Conservation (phyloP, 2,113 vertebrate species). For the Percina caprodes region DNA sequence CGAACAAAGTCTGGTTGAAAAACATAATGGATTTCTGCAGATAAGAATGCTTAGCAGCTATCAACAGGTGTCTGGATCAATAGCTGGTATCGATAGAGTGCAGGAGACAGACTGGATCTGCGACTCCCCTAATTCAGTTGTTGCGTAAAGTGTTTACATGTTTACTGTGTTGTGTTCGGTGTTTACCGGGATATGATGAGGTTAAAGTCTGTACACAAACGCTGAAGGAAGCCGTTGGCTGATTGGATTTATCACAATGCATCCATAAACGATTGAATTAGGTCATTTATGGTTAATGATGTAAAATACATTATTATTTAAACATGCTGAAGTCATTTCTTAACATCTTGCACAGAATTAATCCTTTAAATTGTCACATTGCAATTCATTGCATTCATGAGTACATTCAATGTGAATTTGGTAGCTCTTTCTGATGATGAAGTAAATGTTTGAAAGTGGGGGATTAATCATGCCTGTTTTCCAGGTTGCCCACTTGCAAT, state of each 20-base stretch:
- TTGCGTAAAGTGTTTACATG: conserved; percentile 27
- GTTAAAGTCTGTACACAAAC: not conserved
- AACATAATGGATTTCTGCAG: conserved; percentile 32
- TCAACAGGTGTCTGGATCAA: conserved; percentile 29
- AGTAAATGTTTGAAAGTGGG: conserved; percentile 2
- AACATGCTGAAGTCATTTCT: not conserved
- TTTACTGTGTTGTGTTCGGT: not conserved
- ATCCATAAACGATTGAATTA: not conserved
- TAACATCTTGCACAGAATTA: not conserved
- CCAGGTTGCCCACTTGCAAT: conserved; percentile 9
- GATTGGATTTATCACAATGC: not conserved
- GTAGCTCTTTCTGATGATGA: not conserved
- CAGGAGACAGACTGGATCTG: not conserved
- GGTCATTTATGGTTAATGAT: not conserved
- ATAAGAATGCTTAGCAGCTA: conserved; percentile 22
- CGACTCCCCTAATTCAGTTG: not conserved
- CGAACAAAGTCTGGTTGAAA: conserved; percentile 30
- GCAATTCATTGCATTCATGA: no score
- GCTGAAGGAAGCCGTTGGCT: not conserved
- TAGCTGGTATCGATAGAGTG: conserved; percentile 26
- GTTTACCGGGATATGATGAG: not conserved
- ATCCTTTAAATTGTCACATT: no score
- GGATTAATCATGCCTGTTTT: conserved; percentile 16
- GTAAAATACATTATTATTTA: not conserved
- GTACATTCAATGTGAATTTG: no score